A percentile compares a stretch with the other conserved stretches of the same genome.
These are phyloP conservation scores for Tamandua tetradactyla DNA, from an alignment of 2,797 vertebrate genomes.

Conservation along the genomic window DNA sequence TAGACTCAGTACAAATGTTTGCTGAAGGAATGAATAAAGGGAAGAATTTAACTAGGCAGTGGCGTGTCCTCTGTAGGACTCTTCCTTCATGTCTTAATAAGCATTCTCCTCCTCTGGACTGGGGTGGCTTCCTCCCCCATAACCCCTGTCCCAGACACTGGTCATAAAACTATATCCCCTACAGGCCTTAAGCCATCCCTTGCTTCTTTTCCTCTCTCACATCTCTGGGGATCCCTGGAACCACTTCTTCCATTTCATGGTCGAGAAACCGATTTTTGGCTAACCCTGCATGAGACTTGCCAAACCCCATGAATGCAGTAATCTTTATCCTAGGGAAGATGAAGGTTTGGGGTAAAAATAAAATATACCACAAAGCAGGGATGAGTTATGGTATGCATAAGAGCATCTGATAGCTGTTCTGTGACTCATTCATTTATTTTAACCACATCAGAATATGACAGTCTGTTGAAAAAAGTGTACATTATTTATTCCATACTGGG, in stretches of 20 bases:
- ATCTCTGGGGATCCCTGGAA: background rate
- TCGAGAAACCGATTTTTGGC: background rate
- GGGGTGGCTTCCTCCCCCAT: background rate
- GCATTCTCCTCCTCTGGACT: background rate
- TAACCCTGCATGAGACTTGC: background rate
- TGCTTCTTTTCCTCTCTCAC: background rate
- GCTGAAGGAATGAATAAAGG: background rate
- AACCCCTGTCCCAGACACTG: background rate
- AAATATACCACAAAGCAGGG: background rate
- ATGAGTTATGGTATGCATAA: conserved; percentile 9
- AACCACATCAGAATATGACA: conserved; percentile 85
- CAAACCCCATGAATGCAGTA: background rate
- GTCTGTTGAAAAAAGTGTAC: conserved; percentile 81
- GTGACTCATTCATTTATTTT: conserved; percentile 86
- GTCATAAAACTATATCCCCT: background rate
- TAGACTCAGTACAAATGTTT: background rate
- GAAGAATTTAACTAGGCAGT: background rate
- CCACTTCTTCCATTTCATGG: background rate
- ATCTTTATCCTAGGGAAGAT: background rate
- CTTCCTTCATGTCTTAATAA: background rate
- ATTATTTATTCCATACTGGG: conserved; percentile 78
- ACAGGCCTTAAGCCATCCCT: background rate
- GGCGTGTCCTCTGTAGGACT: background rate
- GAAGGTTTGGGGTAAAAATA: conserved; percentile 1
- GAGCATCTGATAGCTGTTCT: conserved; percentile 56